Percentiles rank a stretch among this genome's conserved stretches.
phyloP scores from a whole-genome alignment of 1,140 invertebrate genomes.

The Drosophila orena region DNA sequence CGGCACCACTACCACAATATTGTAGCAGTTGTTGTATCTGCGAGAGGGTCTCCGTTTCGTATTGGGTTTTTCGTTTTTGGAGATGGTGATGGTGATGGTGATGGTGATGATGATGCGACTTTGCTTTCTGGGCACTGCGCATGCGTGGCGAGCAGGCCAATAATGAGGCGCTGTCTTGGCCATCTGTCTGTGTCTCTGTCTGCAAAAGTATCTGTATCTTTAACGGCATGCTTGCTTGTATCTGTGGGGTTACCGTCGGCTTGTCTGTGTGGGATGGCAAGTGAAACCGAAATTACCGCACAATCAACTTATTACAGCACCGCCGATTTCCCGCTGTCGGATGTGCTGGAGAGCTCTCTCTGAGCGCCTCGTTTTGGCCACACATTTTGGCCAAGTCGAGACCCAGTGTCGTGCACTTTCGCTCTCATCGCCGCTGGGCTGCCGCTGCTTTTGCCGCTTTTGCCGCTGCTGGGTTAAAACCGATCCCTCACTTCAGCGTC shows the following conservation, averaged over 20 bases:
- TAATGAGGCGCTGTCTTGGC: constrained; percentile 55
- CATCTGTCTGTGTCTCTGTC: constrained; percentile 20
- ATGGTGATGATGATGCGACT: constrained; percentile 73
- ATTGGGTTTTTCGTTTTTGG: constrained; percentile 13
- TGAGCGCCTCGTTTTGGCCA: constrained; percentile 21
- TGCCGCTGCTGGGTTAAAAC: constrained; percentile 12
- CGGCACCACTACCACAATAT: constrained; percentile 33
- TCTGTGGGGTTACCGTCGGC: constrained; percentile 28
- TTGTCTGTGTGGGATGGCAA: constrained; percentile 66
- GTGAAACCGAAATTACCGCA: constrained; percentile 84
- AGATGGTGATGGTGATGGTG: constrained; percentile 61
- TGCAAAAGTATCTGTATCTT: constrained; percentile 3
- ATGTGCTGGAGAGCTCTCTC: constrained; percentile 48
- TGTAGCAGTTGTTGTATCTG: constrained; percentile 18
- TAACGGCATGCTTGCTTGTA: background rate
- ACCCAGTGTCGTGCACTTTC: constrained; percentile 77
- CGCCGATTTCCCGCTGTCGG: constrained; percentile 76
- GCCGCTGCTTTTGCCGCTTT: background rate
- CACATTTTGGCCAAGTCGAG: constrained; percentile 10
- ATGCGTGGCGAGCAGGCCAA: constrained; percentile 78
- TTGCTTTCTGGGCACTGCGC: constrained; percentile 55
- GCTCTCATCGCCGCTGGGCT: constrained; percentile 64
- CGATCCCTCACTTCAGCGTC: constrained; percentile 56
- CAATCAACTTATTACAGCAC: constrained; percentile 84
- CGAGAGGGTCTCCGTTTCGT: constrained; percentile 46